Evolutionary conservation across 2,888 invertebrate genomes (phyloP).

Genomic region (Lasioglossum figueresi): DNA sequence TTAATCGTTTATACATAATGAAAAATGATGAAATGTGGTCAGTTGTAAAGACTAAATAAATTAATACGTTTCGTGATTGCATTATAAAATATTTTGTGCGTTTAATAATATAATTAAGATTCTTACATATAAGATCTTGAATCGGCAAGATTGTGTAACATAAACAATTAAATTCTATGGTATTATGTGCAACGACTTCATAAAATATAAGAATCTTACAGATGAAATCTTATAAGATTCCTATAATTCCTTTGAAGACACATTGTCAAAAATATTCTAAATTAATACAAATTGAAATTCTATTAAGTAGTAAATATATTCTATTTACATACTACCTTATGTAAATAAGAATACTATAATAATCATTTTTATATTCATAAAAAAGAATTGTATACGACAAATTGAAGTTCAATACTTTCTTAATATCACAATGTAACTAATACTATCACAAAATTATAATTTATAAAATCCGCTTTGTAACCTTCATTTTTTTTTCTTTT

Average conservation of each 20-base stretch:
- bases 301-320: slow-evolving; percentile 36
- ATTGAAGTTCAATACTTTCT: slow-evolving; percentile 25
- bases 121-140: slow-evolving; percentile 6
- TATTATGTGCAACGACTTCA: slow-evolving; percentile 37
- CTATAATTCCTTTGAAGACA: slow-evolving; percentile 37
- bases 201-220: slow-evolving; percentile 12
- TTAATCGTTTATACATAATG: slow-evolving; percentile 2
- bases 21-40: slow-evolving; percentile 6
- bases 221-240: neutral
- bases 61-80: slow-evolving; percentile 4
- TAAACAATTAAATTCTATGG: slow-evolving; percentile 27
- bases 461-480: slow-evolving; percentile 11
- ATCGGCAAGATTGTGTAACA: neutral
- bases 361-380: slow-evolving; percentile 34
- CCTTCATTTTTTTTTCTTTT: neutral
- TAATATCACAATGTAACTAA: slow-evolving; percentile 18
- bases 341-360: slow-evolving; percentile 27
- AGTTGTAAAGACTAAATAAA: slow-evolving; percentile 21
- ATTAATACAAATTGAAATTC: slow-evolving; percentile 24
- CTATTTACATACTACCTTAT: slow-evolving; percentile 36
- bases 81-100: slow-evolving; percentile 29
- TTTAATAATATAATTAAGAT: slow-evolving; percentile 10
- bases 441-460: slow-evolving; percentile 12
- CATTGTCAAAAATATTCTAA: slow-evolving; percentile 24
- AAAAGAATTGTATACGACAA: slow-evolving; percentile 13